These are phyloP conservation scores for Heliopora coerulea DNA, from an alignment of 92 coral and sea anemone species.

Conservation along the genomic window DNA sequence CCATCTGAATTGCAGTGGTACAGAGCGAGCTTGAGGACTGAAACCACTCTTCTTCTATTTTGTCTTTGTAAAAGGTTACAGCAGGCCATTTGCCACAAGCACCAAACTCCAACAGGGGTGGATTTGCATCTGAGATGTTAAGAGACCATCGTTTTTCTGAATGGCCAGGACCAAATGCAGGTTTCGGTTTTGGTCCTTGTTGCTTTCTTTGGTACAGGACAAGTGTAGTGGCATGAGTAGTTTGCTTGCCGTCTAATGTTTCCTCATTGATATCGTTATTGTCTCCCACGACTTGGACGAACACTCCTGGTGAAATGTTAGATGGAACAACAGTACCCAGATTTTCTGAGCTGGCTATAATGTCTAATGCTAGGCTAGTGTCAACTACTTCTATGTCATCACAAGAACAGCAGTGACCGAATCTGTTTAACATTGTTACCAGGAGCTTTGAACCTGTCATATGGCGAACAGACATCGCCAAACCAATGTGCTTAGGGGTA, in stretches of 20 bases:
- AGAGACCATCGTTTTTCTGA: constrained; percentile 41
- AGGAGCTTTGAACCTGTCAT: constrained; percentile 49
- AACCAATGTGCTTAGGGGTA: constrained; percentile 49
- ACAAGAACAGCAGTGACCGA: constrained; percentile 59
- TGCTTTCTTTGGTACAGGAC: constrained; percentile 60
- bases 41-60: constrained; percentile 47
- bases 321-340: constrained; percentile 47
- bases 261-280: constrained; percentile 64
- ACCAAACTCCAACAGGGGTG: constrained; percentile 41
- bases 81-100: constrained; percentile 46
- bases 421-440: constrained; percentile 48
- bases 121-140: not conserved
- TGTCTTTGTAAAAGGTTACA: constrained; percentile 35
- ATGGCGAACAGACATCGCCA: constrained; percentile 53
- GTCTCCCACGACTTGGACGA: constrained; percentile 57
- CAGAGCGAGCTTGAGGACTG: constrained; percentile 30
- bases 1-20: constrained; percentile 43
- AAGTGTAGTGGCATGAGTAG: constrained; percentile 62
- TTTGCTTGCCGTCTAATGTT: constrained; percentile 63
- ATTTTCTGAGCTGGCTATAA: constrained; percentile 44
- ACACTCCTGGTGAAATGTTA: constrained; percentile 60
- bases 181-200: constrained; percentile 51
- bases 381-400: constrained; percentile 47
- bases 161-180: constrained; percentile 39
- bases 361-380: constrained; percentile 54